phyloP scores from a whole-genome alignment of 2,797 vertebrate species.

The Pipistrellus pipistrellus region DNA sequence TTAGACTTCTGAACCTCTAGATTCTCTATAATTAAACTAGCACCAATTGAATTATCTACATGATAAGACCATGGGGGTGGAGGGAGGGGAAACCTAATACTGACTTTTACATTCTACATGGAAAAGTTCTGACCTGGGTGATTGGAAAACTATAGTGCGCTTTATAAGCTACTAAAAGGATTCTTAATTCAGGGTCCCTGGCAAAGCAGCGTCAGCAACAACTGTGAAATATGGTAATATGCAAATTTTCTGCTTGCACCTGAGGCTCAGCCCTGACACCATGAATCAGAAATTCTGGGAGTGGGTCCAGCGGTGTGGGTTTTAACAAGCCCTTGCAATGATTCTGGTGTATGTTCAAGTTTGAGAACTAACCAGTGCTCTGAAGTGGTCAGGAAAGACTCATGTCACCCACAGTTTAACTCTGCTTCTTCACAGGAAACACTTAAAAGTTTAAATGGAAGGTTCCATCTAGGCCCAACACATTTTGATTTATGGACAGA shows the following conservation, averaged over 20 bases:
- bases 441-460: not conserved
- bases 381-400: not conserved
- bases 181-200: not conserved
- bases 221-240: slow-evolving; percentile 12
- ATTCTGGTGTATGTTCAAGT: not conserved
- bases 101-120: not conserved
- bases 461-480: not conserved
- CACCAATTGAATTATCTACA: not conserved
- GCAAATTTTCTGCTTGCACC: not conserved
- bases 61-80: not conserved
- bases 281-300: slow-evolving; percentile 40
- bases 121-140: not conserved
- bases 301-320: not conserved
- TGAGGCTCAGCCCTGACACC: not conserved
- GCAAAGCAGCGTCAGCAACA: not conserved
- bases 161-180: not conserved
- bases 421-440: slow-evolving; percentile 19
- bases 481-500: not conserved
- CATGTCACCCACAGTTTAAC: not conserved
- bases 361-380: not conserved
- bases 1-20: slow-evolving; percentile 15
- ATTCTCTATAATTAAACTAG: not conserved
- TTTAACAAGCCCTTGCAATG: slow-evolving; percentile 3
- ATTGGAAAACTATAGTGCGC: not conserved
- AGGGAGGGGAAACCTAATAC: not conserved